Evolutionary conservation across 1,140 invertebrate species (phyloP), one percentile per base, ranked within the genome.

Genomic region (Tetragonula clypearis): DNA sequence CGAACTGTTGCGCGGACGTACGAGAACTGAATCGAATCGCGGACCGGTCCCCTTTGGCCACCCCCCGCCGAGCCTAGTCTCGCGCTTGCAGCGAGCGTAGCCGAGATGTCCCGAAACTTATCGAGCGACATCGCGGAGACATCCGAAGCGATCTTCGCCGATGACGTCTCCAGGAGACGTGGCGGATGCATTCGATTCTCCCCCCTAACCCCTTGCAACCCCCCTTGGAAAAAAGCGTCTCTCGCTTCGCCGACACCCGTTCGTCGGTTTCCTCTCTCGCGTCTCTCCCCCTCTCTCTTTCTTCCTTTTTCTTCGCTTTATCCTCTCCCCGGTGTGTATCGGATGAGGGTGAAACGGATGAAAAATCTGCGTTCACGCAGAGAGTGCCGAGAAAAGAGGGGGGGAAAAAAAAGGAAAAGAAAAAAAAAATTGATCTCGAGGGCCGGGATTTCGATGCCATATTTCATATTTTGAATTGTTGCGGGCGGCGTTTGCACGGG

Each of bases 1-100:
- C 69, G 80, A 90, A 87, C 80, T n/a, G 80, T 86, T 86, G 86
- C 86, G 79, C 88, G 89, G 90, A 78, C 79, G 73, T 80, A 81
- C 75, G 53, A 86, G 79, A 53, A 90, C 90, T 90, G 89, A 90
- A 90, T 86, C 79, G 77, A 90, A 82, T 69, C 60, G 68, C 86
- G 21, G 80, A 82, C 41, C 35, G 55, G 72, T 53, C 9, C 17
- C 12, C 60, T 41, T 35, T 23, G 35, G 66, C 66, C 6, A 3
- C 30, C 53, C 55, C 35, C 49, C 65, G 55, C 35, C 9, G 21
- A 65, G 19, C 14, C 30, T 55, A 35, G 41, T 8, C 41, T 0
- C 41, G 14, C 58, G 9, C 35, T 58, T n/a, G 5, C 17, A 17
- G 2, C 85, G 85, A 79, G 21, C 23, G 21, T 0, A 55, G 26